Evolutionary conservation across 2,888 invertebrate species (phyloP).

Genomic region (Morinoia aosen): DNA sequence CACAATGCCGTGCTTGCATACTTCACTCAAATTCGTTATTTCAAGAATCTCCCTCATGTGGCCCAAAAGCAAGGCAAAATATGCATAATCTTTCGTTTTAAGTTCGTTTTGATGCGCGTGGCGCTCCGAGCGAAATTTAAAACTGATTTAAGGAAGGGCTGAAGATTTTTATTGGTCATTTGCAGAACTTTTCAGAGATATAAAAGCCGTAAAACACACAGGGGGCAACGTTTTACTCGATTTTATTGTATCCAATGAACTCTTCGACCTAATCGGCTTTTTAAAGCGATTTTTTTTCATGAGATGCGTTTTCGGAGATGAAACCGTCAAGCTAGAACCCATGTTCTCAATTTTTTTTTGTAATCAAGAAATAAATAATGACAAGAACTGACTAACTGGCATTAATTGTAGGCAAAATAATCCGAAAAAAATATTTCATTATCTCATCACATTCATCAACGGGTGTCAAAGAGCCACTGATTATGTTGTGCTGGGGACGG

Average conservation of each 20-base stretch:
- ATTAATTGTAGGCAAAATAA: not conserved
- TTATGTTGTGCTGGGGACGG: no score
- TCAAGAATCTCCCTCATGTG: not conserved
- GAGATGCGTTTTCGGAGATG: not conserved
- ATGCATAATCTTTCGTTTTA: not conserved
- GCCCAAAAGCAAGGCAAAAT: not conserved
- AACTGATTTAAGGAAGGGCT: constrained; percentile 1
- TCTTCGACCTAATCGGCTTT: not conserved
- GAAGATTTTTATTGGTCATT: not conserved
- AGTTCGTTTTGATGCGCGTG: not conserved
- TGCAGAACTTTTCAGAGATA: not conserved
- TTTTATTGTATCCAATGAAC: not conserved
- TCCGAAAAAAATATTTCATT: not conserved
- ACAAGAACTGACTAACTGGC: not conserved
- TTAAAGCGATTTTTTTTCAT: no score
- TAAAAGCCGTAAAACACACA: not conserved
- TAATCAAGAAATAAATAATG: not conserved
- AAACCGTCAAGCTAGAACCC: not conserved
- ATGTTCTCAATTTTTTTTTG: not conserved
- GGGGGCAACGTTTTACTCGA: not conserved
- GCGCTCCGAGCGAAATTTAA: not conserved
- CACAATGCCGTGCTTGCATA: not conserved
- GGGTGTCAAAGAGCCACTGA: no score
- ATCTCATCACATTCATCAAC: not conserved
- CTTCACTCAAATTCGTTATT: not conserved